phyloP scores from a whole-genome alignment of 2,888 invertebrate species.

The Cabera pusaria region DNA sequence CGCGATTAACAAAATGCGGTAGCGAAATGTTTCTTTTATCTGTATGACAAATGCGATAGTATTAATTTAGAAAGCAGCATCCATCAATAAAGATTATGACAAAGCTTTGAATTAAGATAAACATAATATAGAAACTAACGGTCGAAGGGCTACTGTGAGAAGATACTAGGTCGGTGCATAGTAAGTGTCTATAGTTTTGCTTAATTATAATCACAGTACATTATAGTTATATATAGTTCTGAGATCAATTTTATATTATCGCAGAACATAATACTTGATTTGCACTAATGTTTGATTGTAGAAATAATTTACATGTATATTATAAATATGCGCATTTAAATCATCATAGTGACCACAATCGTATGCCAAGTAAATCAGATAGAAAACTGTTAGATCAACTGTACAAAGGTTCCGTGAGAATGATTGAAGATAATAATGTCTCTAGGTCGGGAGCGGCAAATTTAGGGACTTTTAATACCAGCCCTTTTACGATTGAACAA shows the following conservation, averaged over 20 bases:
- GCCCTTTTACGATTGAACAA: conserved; percentile 50
- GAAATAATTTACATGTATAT: no score
- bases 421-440: conserved; percentile 48
- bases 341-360: no score
- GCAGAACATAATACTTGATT: no score
- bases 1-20: conserved; percentile 42
- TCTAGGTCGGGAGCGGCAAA: conserved; percentile 40
- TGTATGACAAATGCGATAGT: conserved; percentile 47
- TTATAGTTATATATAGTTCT: no score
- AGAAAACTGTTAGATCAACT: no score
- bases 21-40: conserved; percentile 38
- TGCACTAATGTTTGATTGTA: no score
- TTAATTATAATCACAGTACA: no score
- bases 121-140: conserved; percentile 18
- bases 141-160: conserved; percentile 33
- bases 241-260: no score
- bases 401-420: conserved; percentile 45
- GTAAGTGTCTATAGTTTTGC: conserved; percentile 10
- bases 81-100: conserved; percentile 21
- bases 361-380: no score
- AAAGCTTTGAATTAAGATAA: conserved; percentile 18
- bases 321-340: no score
- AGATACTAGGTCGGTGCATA: conserved; percentile 12
- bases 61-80: conserved; percentile 29
- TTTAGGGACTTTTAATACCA: conserved; percentile 47